phyloP scores from a whole-genome alignment of 2,888 invertebrate genomes.

The Cephus rjabovi region DNA sequence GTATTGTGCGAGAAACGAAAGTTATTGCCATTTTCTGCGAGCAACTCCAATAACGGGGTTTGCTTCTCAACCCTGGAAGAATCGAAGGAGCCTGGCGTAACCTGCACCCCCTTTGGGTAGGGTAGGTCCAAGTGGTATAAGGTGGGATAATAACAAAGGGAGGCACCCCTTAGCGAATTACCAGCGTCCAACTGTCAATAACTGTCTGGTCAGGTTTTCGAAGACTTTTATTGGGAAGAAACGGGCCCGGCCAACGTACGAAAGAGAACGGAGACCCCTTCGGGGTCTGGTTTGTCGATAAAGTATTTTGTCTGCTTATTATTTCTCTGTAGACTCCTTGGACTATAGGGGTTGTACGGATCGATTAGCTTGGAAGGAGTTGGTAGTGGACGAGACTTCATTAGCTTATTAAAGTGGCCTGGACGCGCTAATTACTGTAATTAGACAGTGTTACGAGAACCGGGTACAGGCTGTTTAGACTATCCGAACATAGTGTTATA shows the following conservation, averaged over 20 bases:
- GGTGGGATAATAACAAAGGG: background rate
- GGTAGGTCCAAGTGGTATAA: background rate
- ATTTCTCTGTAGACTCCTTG: background rate
- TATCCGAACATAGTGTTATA: background rate
- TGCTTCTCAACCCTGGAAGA: slow-evolving; percentile 13
- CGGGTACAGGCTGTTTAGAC: background rate
- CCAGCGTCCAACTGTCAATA: slow-evolving; percentile 29
- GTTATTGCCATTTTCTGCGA: slow-evolving; percentile 35
- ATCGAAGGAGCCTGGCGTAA: background rate
- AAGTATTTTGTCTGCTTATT: too few species aligned
- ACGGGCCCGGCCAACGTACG: background rate
- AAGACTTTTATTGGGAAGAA: background rate
- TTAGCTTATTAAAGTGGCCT: background rate
- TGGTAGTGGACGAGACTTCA: slow-evolving; percentile 9
- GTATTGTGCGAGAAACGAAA: slow-evolving; percentile 23
- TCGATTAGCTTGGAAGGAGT: background rate
- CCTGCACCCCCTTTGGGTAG: background rate
- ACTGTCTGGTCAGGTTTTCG: slow-evolving; percentile 18
- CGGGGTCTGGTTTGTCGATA: too few species aligned
- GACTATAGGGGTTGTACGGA: background rate
- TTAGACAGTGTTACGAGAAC: background rate
- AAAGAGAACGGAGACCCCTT: too few species aligned
- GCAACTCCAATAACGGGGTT: slow-evolving; percentile 17
- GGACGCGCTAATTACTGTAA: background rate
- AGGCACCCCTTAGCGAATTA: slow-evolving; percentile 10